These are phyloP conservation scores for Coregonus clupeaformis DNA, from an alignment of 2,113 vertebrate genomes.

Conservation along the genomic window DNA sequence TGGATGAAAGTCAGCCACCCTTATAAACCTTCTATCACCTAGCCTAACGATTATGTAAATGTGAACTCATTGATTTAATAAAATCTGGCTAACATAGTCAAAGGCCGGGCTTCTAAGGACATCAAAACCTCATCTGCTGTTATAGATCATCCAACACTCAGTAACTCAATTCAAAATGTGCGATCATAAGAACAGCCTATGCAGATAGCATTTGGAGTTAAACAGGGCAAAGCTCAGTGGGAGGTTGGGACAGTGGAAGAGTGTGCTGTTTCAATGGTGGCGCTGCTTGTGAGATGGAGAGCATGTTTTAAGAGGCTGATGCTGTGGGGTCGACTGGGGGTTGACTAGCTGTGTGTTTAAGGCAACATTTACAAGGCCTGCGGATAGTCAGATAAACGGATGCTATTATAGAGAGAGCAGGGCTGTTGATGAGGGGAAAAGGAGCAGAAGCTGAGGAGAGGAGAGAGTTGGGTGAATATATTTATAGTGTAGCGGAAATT, in stretches of 20 bases:
- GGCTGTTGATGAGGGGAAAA: constrained; percentile 12
- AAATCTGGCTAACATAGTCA: background rate
- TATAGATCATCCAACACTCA: too few species aligned
- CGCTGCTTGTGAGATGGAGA: background rate
- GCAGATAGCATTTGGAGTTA: too few species aligned
- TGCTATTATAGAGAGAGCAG: constrained; percentile 10
- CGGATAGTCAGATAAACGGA: constrained; percentile 10
- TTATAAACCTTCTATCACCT: constrained; percentile 28
- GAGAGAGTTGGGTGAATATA: constrained; percentile 26
- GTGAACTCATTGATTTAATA: constrained; percentile 36
- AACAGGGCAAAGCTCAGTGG: too few species aligned
- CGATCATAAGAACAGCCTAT: too few species aligned
- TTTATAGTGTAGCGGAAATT: constrained; percentile 33
- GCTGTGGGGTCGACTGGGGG: background rate
- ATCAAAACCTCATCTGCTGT: background rate
- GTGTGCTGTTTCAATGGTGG: background rate
- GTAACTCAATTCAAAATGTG: too few species aligned
- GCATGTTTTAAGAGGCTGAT: constrained; percentile 1
- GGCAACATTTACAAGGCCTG: constrained; percentile 11
- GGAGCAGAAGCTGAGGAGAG: constrained; percentile 11
- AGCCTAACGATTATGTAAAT: constrained; percentile 44
- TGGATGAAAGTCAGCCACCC: constrained; percentile 38
- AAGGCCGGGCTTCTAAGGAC: background rate
- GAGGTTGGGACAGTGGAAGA: too few species aligned
- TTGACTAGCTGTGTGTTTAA: constrained; percentile 1